Evolutionary conservation across 2,797 vertebrate species (phyloP).

Genomic region (Acrossocheilus fasciatus): DNA sequence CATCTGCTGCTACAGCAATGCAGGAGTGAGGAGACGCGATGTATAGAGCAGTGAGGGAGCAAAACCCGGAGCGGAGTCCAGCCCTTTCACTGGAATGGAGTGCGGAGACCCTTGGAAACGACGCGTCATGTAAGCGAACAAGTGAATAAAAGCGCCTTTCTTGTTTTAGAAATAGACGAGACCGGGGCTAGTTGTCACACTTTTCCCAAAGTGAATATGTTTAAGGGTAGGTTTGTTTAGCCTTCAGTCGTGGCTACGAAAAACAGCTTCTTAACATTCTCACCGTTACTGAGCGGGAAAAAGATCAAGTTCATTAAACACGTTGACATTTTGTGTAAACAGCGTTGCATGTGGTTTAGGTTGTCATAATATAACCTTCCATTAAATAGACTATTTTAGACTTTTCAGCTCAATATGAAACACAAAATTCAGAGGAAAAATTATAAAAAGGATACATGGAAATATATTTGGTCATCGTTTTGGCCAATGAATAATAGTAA

Average conservation of each 20-base stretch:
- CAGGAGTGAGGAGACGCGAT: conserved; percentile 75
- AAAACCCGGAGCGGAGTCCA: conserved; percentile 80
- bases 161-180: background rate
- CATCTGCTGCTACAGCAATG: conserved; percentile 84
- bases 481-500: background rate
- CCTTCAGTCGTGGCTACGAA: too few relatives aligned
- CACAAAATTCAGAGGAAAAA: background rate
- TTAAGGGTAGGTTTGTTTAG: too few relatives aligned
- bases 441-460: background rate
- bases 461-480: background rate
- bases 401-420: background rate
- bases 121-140: conserved; percentile 20
- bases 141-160: background rate
- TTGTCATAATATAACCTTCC: background rate
- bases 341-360: background rate
- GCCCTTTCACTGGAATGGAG: conserved; percentile 69
- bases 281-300: background rate
- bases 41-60: conserved; percentile 69
- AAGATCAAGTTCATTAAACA: background rate
- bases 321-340: background rate
- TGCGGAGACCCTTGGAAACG: conserved; percentile 51
- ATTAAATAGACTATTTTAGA: background rate
- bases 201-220: background rate
- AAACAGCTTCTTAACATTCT: background rate
- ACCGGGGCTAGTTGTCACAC: background rate